Percentiles rank a stretch among this genome's conserved stretches.
phyloP scores from a whole-genome alignment of 2,113 vertebrate genomes.

The Colius striatus region DNA sequence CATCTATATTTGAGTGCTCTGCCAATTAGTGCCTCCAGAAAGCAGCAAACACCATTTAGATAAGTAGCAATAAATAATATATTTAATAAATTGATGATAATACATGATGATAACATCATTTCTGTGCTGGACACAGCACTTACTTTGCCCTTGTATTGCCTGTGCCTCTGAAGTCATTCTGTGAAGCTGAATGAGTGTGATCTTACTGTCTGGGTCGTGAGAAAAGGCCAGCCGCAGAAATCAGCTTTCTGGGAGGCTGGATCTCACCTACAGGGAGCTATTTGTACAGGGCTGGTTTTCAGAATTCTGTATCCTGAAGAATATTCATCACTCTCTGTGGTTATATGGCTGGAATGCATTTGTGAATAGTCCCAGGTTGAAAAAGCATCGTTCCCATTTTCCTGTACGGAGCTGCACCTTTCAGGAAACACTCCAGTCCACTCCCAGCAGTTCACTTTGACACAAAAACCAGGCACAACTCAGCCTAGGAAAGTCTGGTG shows the following conservation, averaged over 20 bases:
- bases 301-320: not conserved
- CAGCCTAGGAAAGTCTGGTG: not conserved
- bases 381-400: not conserved
- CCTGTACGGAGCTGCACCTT: not conserved
- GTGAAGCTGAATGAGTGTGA: not conserved
- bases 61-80: not conserved
- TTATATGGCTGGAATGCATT: not conserved
- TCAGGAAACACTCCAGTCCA: not conserved
- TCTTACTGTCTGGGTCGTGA: not conserved
- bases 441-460: not conserved
- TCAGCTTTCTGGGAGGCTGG: rapidly evolving
- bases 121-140: not conserved
- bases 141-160: not conserved
- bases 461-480: not conserved
- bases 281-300: not conserved
- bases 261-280: not conserved
- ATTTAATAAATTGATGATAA: not conserved
- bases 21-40: not conserved
- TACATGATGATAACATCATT: not conserved
- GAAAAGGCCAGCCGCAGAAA: not conserved
- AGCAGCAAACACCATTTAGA: not conserved
- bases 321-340: not conserved
- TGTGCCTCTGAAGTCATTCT: not conserved
- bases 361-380: not conserved
- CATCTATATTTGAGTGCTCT: not conserved